These are phyloP conservation scores for Luidia sarsii DNA, from an alignment of 53 echinoderm and acorn worm species.

Conservation along the genomic window DNA sequence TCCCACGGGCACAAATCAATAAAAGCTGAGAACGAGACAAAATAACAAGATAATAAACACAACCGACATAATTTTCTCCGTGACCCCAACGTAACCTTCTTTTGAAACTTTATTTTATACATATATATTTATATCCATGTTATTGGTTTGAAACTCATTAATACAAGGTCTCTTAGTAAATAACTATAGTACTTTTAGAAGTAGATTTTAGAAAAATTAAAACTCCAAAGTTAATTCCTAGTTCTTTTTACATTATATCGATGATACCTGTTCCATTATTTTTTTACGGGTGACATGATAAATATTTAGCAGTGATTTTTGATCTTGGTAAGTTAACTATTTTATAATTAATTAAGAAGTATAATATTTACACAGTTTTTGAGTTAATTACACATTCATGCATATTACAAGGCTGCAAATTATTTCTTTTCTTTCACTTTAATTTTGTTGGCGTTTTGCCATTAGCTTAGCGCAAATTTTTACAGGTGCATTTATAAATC, in stretches of 20 bases:
- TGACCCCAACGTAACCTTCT: neutral
- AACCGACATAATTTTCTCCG: neutral
- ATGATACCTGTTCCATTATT: neutral
- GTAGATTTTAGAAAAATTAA: slow-evolving; percentile 4
- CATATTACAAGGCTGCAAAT: slow-evolving; percentile 26
- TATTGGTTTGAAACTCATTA: neutral
- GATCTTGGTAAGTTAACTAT: neutral
- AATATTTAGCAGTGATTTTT: no score
- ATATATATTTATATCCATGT: slow-evolving; percentile 2
- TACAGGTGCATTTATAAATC: slow-evolving; percentile 48
- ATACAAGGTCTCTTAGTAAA: neutral
- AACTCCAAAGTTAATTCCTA: neutral
- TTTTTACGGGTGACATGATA: neutral
- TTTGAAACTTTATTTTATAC: neutral
- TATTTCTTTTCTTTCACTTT: neutral
- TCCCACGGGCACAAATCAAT: no score
- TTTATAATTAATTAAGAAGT: slow-evolving; percentile 15
- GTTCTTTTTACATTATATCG: neutral
- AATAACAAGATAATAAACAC: neutral
- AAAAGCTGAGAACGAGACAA: no score
- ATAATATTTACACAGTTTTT: slow-evolving; percentile 30
- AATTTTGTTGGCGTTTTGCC: neutral
- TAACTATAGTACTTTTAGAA: neutral
- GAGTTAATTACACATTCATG: slow-evolving; percentile 40
- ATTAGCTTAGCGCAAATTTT: neutral